Evolutionary conservation across 2,797 vertebrate genomes (phyloP).

Genomic region (Tokudaia tokunoshimensis): DNA sequence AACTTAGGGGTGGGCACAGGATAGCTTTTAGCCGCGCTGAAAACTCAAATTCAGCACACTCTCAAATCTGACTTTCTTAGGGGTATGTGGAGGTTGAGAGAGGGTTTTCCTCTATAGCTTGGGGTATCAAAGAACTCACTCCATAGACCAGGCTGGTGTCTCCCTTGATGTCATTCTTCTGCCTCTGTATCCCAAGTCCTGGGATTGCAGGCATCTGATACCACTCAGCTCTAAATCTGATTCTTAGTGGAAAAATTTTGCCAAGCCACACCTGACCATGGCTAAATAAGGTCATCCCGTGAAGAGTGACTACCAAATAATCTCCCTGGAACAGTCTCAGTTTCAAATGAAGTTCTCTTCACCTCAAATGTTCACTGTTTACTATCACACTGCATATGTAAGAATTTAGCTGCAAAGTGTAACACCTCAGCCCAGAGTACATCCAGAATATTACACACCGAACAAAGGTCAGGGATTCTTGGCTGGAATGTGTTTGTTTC

Average conservation of each 20-base stretch:
- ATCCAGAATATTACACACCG: neutral
- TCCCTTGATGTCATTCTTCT: neutral
- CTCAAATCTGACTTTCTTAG: neutral
- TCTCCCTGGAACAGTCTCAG: neutral
- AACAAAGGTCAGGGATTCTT: slow-evolving; percentile 42
- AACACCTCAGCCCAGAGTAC: neutral
- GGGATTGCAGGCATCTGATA: neutral
- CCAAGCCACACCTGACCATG: neutral
- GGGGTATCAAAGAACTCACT: neutral
- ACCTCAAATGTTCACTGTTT: slow-evolving; percentile 25
- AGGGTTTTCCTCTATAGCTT: neutral
- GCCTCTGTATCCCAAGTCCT: neutral
- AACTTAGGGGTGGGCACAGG: neutral
- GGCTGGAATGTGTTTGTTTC: slow-evolving; percentile 67
- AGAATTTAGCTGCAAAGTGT: neutral
- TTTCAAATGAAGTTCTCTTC: neutral
- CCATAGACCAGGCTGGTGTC: neutral
- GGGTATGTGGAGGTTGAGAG: neutral
- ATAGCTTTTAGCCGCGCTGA: neutral
- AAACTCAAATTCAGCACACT: neutral
- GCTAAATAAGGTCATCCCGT: neutral
- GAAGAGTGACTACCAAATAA: too few relatives aligned
- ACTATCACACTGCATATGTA: neutral
- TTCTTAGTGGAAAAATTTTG: slow-evolving; percentile 36
- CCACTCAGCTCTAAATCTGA: neutral